These are phyloP conservation scores for Peromyscus aztecus DNA, from an alignment of 2,797 vertebrate species.

Conservation along the genomic window DNA sequence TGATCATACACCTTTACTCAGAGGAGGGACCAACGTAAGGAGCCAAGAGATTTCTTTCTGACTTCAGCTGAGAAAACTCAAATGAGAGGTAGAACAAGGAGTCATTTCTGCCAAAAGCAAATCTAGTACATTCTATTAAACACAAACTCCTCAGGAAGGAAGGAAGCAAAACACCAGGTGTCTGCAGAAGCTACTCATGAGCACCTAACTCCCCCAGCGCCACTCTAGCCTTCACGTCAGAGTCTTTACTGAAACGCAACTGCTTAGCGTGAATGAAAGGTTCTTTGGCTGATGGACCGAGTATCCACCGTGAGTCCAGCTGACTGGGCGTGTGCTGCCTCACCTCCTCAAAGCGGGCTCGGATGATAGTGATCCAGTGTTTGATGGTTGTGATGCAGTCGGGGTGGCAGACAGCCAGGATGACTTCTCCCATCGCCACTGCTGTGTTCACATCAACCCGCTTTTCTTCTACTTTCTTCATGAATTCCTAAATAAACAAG, in stretches of 20 bases:
- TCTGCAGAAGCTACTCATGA: neutral
- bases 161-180: neutral
- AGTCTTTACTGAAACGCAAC: neutral
- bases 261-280: neutral
- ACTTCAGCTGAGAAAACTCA: conserved; percentile 10
- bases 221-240: neutral
- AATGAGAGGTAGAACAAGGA: neutral
- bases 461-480: conserved; percentile 98
- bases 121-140: neutral
- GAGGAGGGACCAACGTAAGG: neutral
- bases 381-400: conserved; percentile 99
- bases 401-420: conserved; percentile 95
- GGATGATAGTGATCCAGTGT: conserved; percentile 99
- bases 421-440: conserved; percentile 95
- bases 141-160: neutral
- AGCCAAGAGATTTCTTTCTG: conserved; percentile 24
- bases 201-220: neutral
- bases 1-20: neutral
- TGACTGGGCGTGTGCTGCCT: conserved; percentile 30
- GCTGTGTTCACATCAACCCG: conserved; percentile 93
- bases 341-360: conserved; percentile 98
- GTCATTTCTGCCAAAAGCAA: neutral
- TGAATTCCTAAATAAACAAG: conserved; percentile 93
- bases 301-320: neutral
- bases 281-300: neutral